Conservation (phyloP, 2,113 vertebrate species). For the pig (Sus scrofa) region T2T-Sscrofa CM000816.6:101709001-101709500, state of each 20-base stretch:
- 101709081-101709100: conserved; percentile 30
- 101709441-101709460: not conserved
- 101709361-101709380: not conserved
- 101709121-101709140: conserved; percentile 44
- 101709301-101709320: conserved; percentile 36
- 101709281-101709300: not conserved
- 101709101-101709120: conserved; percentile 5
- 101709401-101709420: not conserved
- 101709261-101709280: conserved; percentile 7
- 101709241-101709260: conserved; percentile 26
- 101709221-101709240: not conserved
- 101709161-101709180: not conserved
- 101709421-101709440: not conserved
- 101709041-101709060: not conserved
- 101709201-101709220: conserved; percentile 14
- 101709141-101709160: not conserved
- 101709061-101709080: not conserved
- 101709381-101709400: conserved; percentile 39
- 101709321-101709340: not conserved
- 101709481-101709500: not conserved
- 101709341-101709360: conserved; percentile 34
- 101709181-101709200: conserved; percentile 24
- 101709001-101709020: not conserved
- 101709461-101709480: not conserved
- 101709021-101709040: not conserved